phyloP scores from a whole-genome alignment of 2,888 invertebrate species.

The Melinopterus prodromus region DNA sequence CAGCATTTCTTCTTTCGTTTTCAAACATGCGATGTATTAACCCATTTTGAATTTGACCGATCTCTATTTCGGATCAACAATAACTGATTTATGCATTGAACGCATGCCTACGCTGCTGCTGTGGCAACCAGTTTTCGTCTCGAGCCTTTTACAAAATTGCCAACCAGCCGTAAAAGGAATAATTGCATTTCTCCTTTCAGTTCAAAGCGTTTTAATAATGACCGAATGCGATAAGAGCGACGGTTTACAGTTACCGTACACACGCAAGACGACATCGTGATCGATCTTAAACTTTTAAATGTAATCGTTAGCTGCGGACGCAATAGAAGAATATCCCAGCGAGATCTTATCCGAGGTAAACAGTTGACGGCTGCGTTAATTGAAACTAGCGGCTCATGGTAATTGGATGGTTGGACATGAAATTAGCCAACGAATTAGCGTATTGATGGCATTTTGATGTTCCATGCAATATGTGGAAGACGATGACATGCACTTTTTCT shows the following conservation, averaged over 20 bases:
- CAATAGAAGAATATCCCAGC: not conserved
- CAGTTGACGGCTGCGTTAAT: not conserved
- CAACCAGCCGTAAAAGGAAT: not conserved
- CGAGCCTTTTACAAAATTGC: not conserved
- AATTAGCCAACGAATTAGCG: not conserved
- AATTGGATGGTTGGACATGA: not conserved
- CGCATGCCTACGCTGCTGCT: not conserved
- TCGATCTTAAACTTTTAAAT: not conserved
- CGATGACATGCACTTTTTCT: no score
- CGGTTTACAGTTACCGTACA: not conserved
- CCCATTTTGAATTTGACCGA: not conserved
- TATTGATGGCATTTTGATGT: not conserved
- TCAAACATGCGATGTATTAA: no score
- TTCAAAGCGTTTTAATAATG: conserved; percentile 4
- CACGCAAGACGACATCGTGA: not conserved
- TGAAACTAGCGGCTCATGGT: not conserved
- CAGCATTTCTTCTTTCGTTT: no score
- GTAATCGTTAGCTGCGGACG: not conserved
- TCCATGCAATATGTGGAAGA: not conserved
- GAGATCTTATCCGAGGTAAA: not conserved
- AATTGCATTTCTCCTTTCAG: not conserved
- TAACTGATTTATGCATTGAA: not conserved
- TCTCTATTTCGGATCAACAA: not conserved
- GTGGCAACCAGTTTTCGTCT: not conserved
- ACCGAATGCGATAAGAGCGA: not conserved